Base-by-base conservation (phyloP, 2,888 invertebrate species). In the Xestoiulus laeticollis region DNA sequence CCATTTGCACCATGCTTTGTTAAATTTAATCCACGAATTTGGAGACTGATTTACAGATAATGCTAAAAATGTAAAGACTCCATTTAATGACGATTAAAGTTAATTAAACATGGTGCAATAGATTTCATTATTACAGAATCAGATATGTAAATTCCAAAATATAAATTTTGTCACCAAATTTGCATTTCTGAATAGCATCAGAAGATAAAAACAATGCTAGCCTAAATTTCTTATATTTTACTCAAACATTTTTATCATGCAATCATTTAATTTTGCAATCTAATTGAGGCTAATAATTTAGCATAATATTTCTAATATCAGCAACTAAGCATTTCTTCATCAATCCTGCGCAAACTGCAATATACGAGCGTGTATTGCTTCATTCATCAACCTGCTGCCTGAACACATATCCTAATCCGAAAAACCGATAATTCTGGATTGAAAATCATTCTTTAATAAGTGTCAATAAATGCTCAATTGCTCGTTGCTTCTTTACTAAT, bases 401-500 rank as follows among this genome's bases (percentile, higher is more conserved):
- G 53, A 53, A 53, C 16, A 26, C 26, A 22, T 8, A 68, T 68
- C 68, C 68, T 68, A 68, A 26, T 68, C 68, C 68, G 26, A 68
- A 68, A 59, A 10, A 22, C 26, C 22, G 6, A 68, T 68, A 22
- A 22, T 68, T 68, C 2, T 2, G 68, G 68, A 22, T 68, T 68
- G 0, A 68, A 10, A 68, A 26, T 26, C 68, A 68, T 12, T 14
- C 5, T 8, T 3, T 1, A 26, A 26, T 10, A 10, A 68, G 8
- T 68, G 68, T 26, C 22, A 68, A 68, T 68, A 68, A 68, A 68
- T 26, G 26, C 68, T 68, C 10, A 68, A 6, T 22, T 68, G 68
- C 26, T 68, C 68, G 68, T 26, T 68, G 68, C 22, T 16, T 84
- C 19, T 84, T 84, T 84, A 84, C 43, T 84, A 33, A 84, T 84